Conservation (phyloP, 2,113 vertebrate species). For the Gnathonemus echidnorhynchus region DNA sequence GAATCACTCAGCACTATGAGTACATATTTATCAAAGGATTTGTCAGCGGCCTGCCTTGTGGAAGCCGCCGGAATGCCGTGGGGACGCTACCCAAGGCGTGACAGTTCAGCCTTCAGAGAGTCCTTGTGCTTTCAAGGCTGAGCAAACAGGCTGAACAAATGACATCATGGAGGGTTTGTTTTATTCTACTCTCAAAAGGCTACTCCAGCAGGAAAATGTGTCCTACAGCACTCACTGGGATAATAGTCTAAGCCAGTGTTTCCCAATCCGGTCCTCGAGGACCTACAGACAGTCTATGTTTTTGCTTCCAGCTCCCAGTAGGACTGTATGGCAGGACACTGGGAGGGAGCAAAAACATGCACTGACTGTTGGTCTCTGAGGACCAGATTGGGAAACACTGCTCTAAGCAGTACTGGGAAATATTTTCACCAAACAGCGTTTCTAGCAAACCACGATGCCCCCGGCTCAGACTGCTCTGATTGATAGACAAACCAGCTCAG, state of each 20-base stretch:
- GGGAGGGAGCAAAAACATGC: neutral
- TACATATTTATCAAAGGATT: constrained; percentile 8
- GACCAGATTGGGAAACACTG: neutral
- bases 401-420: neutral
- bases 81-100: neutral
- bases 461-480: neutral
- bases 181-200: neutral
- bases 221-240: neutral
- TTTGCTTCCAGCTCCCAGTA: neutral
- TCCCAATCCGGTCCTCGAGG: neutral
- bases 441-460: neutral
- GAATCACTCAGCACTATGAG: neutral
- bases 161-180: neutral
- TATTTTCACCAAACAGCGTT: neutral
- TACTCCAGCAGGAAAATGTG: neutral
- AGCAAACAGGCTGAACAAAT: constrained; percentile 8
- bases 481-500: neutral
- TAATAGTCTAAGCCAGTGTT: neutral
- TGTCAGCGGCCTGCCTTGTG: neutral
- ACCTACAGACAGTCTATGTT: neutral
- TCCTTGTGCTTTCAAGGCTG: neutral
- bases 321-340: neutral
- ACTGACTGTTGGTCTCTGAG: neutral
- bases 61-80: neutral
- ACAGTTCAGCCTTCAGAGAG: neutral